phyloP scores from a whole-genome alignment of 2,797 vertebrate species.

The Lycodopsis pacificus region DNA sequence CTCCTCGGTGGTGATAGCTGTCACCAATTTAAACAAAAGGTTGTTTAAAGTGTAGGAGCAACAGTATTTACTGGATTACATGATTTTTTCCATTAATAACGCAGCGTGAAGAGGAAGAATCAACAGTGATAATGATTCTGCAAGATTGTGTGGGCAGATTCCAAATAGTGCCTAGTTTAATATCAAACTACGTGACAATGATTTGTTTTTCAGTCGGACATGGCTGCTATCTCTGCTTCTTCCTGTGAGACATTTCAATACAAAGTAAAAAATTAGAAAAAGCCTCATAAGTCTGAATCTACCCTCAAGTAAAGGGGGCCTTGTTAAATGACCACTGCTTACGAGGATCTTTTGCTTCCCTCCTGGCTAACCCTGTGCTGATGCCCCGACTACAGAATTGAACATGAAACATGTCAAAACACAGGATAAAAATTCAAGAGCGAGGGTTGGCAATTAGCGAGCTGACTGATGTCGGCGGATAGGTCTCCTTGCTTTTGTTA shows the following conservation, averaged over 20 bases:
- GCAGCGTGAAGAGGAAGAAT: neutral
- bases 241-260: neutral
- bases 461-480: slow-evolving; percentile 32
- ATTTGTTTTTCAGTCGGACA: neutral
- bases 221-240: neutral
- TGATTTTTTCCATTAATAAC: neutral
- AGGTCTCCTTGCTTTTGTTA: slow-evolving; percentile 50
- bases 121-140: neutral
- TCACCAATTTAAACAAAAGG: neutral
- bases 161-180: neutral
- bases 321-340: slow-evolving; percentile 28
- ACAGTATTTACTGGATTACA: neutral
- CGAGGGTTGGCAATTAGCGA: slow-evolving; percentile 57
- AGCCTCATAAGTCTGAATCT: neutral
- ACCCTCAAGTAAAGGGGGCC: neutral
- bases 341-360: slow-evolving; percentile 30
- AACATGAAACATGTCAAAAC: slow-evolving; percentile 41
- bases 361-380: slow-evolving; percentile 9
- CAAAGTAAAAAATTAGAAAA: neutral
- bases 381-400: slow-evolving; percentile 30
- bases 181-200: neutral
- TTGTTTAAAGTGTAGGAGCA: neutral
- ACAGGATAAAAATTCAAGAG: slow-evolving; percentile 52
- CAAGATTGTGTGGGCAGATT: neutral
- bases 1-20: neutral